Percentiles rank a stretch among this genome's conserved stretches.
Conservation (phyloP, 2,113 vertebrate species). For the Nibea coibor region DNA sequence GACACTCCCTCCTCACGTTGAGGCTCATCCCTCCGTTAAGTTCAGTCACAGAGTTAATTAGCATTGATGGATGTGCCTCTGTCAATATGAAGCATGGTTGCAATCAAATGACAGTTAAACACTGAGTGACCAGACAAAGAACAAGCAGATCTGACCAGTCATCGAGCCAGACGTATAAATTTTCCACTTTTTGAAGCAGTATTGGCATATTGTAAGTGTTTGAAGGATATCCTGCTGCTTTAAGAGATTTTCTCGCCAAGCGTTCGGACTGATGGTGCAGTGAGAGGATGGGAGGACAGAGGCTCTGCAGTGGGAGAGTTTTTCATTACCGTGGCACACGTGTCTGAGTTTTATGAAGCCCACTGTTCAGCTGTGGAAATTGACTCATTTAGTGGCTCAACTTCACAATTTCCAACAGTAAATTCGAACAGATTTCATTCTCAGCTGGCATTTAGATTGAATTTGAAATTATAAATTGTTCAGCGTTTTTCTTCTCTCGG, state of each 20-base stretch:
- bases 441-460: conserved; percentile 1
- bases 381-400: conserved; percentile 25
- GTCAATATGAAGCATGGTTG: conserved; percentile 53
- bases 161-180: background rate
- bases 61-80: conserved; percentile 58
- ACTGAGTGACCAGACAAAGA: conserved; percentile 39
- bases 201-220: conserved; percentile 7
- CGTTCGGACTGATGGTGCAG: conserved; percentile 22
- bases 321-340: conserved; percentile 29
- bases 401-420: background rate
- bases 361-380: conserved; percentile 23
- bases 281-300: conserved; percentile 35
- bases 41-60: conserved; percentile 52
- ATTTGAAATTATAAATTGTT: conserved; percentile 4
- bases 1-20: background rate
- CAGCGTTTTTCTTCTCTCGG: conserved; percentile 7
- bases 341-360: conserved; percentile 33
- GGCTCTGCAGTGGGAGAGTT: conserved; percentile 34
- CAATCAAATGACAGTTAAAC: conserved; percentile 51
- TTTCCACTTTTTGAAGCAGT: background rate
- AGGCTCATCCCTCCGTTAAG: conserved; percentile 15
- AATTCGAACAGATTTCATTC: conserved; percentile 12
- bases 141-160: conserved; percentile 21
- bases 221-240: conserved; percentile 30
- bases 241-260: conserved; percentile 7